Base-by-base conservation (phyloP, 53 echinoderm and acorn worm species). In the Astropecten irregularis region DNA sequence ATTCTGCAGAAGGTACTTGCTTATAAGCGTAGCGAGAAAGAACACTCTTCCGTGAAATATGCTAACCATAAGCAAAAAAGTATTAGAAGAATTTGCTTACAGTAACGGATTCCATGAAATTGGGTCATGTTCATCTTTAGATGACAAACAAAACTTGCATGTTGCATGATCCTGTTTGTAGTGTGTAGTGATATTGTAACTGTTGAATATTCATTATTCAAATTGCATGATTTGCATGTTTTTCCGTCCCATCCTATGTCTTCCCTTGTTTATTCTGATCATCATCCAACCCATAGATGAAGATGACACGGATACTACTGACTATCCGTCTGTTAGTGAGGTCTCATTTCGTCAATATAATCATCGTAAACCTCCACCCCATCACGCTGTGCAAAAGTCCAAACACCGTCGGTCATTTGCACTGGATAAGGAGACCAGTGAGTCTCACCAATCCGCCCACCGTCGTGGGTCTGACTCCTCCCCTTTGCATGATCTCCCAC, bases 161-260 rank as follows among this genome's bases (percentile, higher is more conserved):
- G n/a, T n/a, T n/a, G n/a, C n/a, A n/a, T n/a, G n/a, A n/a, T n/a
- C n/a, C n/a, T n/a, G n/a, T n/a, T n/a, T n/a, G n/a, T n/a, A n/a
- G n/a, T n/a, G n/a, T n/a, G n/a, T n/a, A n/a, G n/a, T n/a, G n/a
- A n/a, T n/a, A n/a, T n/a, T n/a, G n/a, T n/a, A n/a, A n/a, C n/a
- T n/a, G n/a, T n/a, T n/a, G n/a, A n/a, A n/a, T n/a, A n/a, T n/a
- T n/a, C n/a, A n/a, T n/a, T n/a, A 42, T 42, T 11, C 11, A 11
- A 42, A 42, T 21, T 39, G 76, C 58, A 56, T 76, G 76, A 76
- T 44, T 25, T 59, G 76, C 76, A 76, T 76, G 76, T 40, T n/a
- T 35, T 59, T 76, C 26, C 13, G 26, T 28, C 16, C 63, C 63
- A 63, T 63, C 32, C n/a, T n/a, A 34, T 76, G 25, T 59, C 76